Evolutionary conservation across 2,888 invertebrate genomes (phyloP).

Genomic region (Phanerotoma sp.): DNA sequence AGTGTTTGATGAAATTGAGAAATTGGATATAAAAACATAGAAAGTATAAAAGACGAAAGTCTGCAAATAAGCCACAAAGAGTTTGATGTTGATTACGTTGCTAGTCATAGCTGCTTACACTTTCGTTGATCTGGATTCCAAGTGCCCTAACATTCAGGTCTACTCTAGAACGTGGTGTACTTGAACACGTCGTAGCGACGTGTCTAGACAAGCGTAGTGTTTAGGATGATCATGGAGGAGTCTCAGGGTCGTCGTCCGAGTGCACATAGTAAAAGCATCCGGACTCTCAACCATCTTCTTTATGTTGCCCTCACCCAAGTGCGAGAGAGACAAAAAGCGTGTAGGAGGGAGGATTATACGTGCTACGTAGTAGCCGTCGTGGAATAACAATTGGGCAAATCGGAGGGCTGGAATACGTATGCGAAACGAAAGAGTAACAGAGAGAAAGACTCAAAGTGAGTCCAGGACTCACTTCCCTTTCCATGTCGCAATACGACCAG

Average conservation of each 20-base stretch:
- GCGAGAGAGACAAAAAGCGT: slow-evolving; percentile 19
- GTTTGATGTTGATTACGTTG: too few species aligned
- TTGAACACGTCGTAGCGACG: slow-evolving; percentile 7
- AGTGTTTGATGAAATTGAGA: too few species aligned
- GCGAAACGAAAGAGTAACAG: slow-evolving; percentile 23
- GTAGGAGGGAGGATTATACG: slow-evolving; percentile 34
- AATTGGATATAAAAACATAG: too few species aligned
- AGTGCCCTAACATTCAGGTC: not conserved
- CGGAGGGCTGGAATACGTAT: slow-evolving; percentile 41
- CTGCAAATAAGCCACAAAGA: too few species aligned
- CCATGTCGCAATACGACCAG: slow-evolving; percentile 8
- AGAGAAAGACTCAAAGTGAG: slow-evolving; percentile 18
- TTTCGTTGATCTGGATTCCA: not conserved
- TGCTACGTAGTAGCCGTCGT: slow-evolving; percentile 41
- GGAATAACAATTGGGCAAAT: slow-evolving; percentile 52
- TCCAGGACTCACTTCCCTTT: slow-evolving; percentile 16
- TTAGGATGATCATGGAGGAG: slow-evolving; percentile 23
- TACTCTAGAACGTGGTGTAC: not conserved
- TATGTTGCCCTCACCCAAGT: slow-evolving; percentile 1
- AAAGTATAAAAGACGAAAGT: too few species aligned
- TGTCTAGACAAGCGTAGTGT: not conserved
- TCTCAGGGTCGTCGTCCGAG: slow-evolving; percentile 34
- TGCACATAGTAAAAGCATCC: slow-evolving; percentile 35
- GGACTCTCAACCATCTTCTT: slow-evolving; percentile 3
- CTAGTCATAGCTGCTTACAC: too few species aligned